Evolutionary conservation across 1,140 invertebrate species (phyloP).

Genomic region (Drosophila mayri): DNA sequence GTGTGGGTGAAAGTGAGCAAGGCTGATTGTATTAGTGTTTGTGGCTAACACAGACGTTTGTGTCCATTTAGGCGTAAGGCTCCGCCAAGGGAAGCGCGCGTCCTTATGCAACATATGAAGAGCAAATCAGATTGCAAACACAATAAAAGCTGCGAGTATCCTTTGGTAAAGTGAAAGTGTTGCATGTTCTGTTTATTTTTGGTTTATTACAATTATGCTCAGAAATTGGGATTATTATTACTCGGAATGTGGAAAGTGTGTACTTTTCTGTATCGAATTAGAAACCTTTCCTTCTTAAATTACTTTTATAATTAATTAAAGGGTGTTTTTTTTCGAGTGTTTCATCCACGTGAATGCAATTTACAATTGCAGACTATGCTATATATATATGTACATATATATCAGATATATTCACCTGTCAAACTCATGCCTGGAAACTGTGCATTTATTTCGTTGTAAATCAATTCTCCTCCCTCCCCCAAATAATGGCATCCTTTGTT

Average conservation of each 20-base stretch:
- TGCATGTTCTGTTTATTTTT: neutral
- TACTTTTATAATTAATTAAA: neutral
- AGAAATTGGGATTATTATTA: neutral
- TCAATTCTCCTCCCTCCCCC: neutral
- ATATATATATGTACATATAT: neutral
- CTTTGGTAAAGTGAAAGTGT: neutral
- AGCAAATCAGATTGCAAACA: slow-evolving; percentile 39
- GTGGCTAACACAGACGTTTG: slow-evolving; percentile 67
- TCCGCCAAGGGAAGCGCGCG: slow-evolving; percentile 13
- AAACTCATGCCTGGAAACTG: slow-evolving; percentile 12
- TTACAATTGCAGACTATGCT: too few species aligned
- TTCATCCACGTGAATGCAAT: neutral
- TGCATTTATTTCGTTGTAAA: slow-evolving; percentile 16
- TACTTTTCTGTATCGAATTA: neutral
- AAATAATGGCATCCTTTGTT: neutral
- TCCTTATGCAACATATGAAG: slow-evolving; percentile 34
- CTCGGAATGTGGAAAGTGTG: neutral
- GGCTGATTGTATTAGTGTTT: slow-evolving; percentile 65
- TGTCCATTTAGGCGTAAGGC: slow-evolving; percentile 50
- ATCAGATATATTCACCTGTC: neutral
- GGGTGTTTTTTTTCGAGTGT: neutral
- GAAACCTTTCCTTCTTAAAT: neutral
- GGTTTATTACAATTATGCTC: neutral
- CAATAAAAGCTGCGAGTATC: neutral
- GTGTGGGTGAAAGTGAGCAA: slow-evolving; percentile 13